Evolutionary conservation across 2,113 vertebrate genomes (phyloP).

Genomic region (Arenaria interpres): DNA sequence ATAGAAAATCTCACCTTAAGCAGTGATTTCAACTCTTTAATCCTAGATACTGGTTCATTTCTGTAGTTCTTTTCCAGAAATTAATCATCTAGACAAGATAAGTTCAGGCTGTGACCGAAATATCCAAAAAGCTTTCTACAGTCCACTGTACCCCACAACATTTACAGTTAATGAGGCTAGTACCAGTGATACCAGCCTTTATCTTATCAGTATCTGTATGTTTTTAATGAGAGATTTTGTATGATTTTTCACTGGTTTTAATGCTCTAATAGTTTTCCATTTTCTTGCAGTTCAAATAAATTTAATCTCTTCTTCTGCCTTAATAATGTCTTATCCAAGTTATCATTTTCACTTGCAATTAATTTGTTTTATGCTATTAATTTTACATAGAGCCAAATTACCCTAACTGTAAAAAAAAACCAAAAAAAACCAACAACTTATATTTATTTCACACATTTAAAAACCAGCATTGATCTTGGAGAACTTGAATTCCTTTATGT

Average conservation of each 20-base stretch:
- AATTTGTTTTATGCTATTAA: not conserved
- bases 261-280: not conserved
- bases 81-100: not conserved
- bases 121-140: not conserved
- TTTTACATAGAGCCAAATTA: not conserved
- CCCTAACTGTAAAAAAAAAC: not conserved
- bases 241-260: not conserved
- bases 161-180: not conserved
- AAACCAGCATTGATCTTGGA: not conserved
- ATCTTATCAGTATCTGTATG: not conserved
- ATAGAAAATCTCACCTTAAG: not conserved
- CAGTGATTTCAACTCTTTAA: not conserved
- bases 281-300: not conserved
- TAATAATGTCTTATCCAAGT: not conserved
- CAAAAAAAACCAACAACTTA: not conserved
- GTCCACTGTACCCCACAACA: not conserved
- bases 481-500: not conserved
- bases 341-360: not conserved
- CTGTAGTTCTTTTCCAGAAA: not conserved
- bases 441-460: not conserved
- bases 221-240: not conserved
- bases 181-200: not conserved
- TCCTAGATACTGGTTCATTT: not conserved
- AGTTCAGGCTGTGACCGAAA: not conserved
- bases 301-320: not conserved